phyloP scores from a whole-genome alignment of 2,888 invertebrate genomes.

The Megastigmus dorsalis region DNA sequence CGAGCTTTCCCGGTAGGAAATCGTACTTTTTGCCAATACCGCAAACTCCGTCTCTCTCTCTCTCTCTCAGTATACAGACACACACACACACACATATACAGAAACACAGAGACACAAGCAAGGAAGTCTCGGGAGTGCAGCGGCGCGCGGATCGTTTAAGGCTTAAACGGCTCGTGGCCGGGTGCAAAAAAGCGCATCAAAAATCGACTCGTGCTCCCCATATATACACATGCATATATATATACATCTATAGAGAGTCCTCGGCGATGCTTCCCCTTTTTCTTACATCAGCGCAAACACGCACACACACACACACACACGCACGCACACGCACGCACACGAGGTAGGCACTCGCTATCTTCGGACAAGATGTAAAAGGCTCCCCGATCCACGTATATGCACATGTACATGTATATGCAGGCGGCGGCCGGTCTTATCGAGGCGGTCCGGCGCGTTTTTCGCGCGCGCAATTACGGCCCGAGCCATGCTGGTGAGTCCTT shows the following conservation, averaged over 20 bases:
- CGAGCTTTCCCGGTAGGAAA: neutral
- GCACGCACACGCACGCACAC: neutral
- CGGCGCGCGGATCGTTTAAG: neutral
- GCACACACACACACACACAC: neutral
- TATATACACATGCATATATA: too few relatives aligned
- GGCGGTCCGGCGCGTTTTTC: constrained; percentile 24
- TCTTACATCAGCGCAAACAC: too few relatives aligned
- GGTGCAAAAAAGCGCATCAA: too few relatives aligned
- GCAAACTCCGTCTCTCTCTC: too few relatives aligned
- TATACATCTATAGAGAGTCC: neutral
- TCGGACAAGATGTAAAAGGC: constrained; percentile 45
- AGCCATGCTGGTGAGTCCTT: too few relatives aligned
- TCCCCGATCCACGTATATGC: too few relatives aligned
- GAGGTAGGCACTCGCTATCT: constrained; percentile 58
- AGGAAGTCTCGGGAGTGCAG: neutral
- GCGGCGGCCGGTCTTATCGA: neutral
- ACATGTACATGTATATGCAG: too few relatives aligned
- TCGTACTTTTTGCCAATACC: too few relatives aligned
- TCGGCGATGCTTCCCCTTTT: neutral
- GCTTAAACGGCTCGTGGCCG: constrained; percentile 8
- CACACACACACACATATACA: neutral
- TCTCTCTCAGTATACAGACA: too few relatives aligned
- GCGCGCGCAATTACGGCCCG: constrained; percentile 49
- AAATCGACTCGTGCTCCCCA: too few relatives aligned
- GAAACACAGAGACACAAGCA: neutral